Base-by-base conservation (phyloP, 2,888 invertebrate genomes). In the Scrobipalpa costella region DNA sequence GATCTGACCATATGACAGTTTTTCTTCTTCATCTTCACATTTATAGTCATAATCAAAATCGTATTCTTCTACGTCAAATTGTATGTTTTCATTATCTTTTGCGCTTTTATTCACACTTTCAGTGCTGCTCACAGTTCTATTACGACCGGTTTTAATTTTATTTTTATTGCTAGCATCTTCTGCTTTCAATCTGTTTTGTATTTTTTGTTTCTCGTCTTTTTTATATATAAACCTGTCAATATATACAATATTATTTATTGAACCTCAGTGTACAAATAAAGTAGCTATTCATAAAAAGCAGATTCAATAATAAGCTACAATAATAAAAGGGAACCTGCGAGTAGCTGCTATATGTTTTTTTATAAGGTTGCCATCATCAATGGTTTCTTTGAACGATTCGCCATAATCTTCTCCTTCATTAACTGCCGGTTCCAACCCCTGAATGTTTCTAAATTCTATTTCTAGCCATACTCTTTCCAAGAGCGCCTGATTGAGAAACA, bases 381-480 rank as follows among this genome's bases (percentile, higher is more conserved):
- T 19, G 13, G 17, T 11, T 2, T 57, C 17, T 5, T 38, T 17
- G 13, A 19, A 36, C 1, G 40, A 44, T 27, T 9, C 21, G 1
- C 21, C 11, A n/a, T 59, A 44, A 13, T 8, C 59, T 7, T 2
- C 44, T 0, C 2, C 7, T 11, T 40, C 57, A 7, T 3, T 2
- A 27, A 2, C 13, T 44, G 1, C n/a, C 11, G 36, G 36, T 9
- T 19, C 19, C 19, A 55, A 21, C 7, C 27, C 33, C 17, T 15
- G 13, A 44, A 44, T 13, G 6, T 1, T 7, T 47, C 19, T 44
- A 1, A 44, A 27, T 38, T 44, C 59, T 8, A 44, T 21, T 9
- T 59, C 59, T 44, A 59, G n/a, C n/a, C 44, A 59, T 7, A 59
- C 44, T 1, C 15, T 15, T n/a, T 27, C 59, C 21, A 59, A 13